phyloP scores from a whole-genome alignment of 2,113 vertebrate genomes.

The Melanostigma gelatinosum region DNA sequence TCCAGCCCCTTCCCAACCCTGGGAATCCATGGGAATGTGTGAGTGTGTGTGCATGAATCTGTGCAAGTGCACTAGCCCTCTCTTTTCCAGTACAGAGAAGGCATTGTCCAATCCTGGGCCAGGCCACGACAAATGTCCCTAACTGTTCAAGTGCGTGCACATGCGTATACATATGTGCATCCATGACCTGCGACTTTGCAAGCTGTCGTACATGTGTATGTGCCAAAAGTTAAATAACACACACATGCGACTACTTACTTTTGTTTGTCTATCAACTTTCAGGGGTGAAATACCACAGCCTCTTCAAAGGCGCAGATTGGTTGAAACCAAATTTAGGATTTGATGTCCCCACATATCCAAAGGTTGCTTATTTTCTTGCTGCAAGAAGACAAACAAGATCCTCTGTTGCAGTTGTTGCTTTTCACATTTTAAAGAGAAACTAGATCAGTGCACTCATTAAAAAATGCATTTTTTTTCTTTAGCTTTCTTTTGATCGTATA shows the following conservation, averaged over 20 bases:
- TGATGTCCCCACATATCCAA: background rate
- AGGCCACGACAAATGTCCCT: constrained; percentile 62
- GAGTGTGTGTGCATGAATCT: constrained; percentile 56
- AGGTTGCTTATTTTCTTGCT: background rate
- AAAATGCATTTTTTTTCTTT: background rate
- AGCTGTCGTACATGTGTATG: constrained; percentile 1
- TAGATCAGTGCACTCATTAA: background rate
- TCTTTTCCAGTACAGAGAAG: constrained; percentile 77
- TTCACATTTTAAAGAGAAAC: background rate
- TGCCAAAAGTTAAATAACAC: background rate
- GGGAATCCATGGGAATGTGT: constrained; percentile 78
- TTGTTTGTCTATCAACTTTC: background rate
- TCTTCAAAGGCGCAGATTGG: background rate
- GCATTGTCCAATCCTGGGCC: constrained; percentile 76
- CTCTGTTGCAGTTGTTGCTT: background rate
- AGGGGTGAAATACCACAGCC: background rate
- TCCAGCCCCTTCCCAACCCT: constrained; percentile 68
- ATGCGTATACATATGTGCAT: constrained; percentile 11
- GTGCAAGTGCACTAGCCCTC: constrained; percentile 66
- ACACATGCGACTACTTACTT: background rate
- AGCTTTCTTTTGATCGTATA: background rate
- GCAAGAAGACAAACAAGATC: background rate
- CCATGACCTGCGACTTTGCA: constrained; percentile 9
- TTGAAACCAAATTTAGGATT: background rate
- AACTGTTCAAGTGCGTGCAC: constrained; percentile 60